Base-by-base conservation (phyloP, 2,113 vertebrate genomes). In the Cryptotis parvus region DNA sequence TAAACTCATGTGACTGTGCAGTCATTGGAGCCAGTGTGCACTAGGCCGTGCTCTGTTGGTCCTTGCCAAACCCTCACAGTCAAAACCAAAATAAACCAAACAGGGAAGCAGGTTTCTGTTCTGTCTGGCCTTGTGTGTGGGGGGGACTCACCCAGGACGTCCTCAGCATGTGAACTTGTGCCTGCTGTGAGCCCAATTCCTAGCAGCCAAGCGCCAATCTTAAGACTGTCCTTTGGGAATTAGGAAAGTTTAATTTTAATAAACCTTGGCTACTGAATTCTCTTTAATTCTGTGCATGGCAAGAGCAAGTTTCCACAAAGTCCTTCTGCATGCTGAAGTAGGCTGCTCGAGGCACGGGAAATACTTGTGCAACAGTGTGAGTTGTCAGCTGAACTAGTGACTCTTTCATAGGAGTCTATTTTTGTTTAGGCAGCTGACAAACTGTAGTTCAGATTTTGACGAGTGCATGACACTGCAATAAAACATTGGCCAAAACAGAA, bases 241-340 rank as follows among this genome's bases (percentile, higher is more conserved):
- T 55, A 84, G 72, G 37, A 86, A 66, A 22, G 35, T 80, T 91
- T 31, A 69, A 63, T 76, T 94, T 87, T 78, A 74, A 31, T 75
- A 33, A 65, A 52, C 27, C 49, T 76, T 5, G 68, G 0, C 31
- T 85, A 4, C 82, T 86, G 52, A 85, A 37, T 49, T 70, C 4
- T 87, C 55, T 72, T 85, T 92, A 66, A 61, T 35, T 26, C 91
- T 78, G 79, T 14, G 1, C 72, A 31, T 79, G 76, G 45, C 66
- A 74, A 10, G 45, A 77, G n/a, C 18, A 87, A 26, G 41, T 37
- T 6, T 55, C 1, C 31, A 2, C 39, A 15, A 61, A 75, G 14
- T 18, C 69, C 55, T 80, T 89, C 5, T 16, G 43, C 11, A 27
- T 37, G 43, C 14, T 14, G 10, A 70, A 35, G 43, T n/a, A 72